Evolutionary conservation across 1,140 invertebrate species (phyloP).

Genomic region (Scylla paramamosain): DNA sequence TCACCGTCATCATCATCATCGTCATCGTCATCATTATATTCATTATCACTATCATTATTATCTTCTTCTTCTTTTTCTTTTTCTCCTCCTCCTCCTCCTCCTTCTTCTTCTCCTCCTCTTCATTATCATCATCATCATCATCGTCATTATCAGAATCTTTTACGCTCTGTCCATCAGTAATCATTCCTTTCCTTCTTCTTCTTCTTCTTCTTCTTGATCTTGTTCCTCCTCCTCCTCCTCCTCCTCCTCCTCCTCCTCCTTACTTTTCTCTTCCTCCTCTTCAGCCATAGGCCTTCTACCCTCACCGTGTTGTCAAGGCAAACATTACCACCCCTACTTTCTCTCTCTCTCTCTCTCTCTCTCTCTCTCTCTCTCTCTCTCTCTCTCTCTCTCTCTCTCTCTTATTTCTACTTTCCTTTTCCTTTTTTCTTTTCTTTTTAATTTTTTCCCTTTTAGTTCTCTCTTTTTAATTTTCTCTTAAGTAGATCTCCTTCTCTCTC

Average conservation of each 20-base stretch:
- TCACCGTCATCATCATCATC: too few relatives aligned
- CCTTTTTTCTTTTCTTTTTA: not conserved
- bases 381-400: slow-evolving; percentile 56
- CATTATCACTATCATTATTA: too few relatives aligned
- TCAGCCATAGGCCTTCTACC: not conserved
- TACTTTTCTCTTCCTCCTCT: not conserved
- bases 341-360: slow-evolving; percentile 56
- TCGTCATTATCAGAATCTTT: too few relatives aligned
- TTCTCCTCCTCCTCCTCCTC: too few relatives aligned
- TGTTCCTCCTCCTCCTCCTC: not conserved
- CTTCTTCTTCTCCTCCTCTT: too few relatives aligned
- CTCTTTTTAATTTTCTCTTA: not conserved
- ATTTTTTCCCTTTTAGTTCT: too few relatives aligned
- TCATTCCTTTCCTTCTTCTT: too few relatives aligned
- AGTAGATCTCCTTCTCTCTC: not conserved
- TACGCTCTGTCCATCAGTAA: too few relatives aligned
- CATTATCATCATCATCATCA: too few relatives aligned
- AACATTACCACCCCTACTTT: slow-evolving; percentile 1
- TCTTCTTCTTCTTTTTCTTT: too few relatives aligned
- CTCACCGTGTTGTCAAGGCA: not conserved
- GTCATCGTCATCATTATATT: too few relatives aligned
- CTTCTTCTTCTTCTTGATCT: too few relatives aligned
- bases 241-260: not conserved
- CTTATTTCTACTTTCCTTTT: slow-evolving; percentile 14
- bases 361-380: slow-evolving; percentile 56